Evolutionary conservation across 2,888 invertebrate species (phyloP).

Genomic region (Nephrocerus scutellatus): DNA sequence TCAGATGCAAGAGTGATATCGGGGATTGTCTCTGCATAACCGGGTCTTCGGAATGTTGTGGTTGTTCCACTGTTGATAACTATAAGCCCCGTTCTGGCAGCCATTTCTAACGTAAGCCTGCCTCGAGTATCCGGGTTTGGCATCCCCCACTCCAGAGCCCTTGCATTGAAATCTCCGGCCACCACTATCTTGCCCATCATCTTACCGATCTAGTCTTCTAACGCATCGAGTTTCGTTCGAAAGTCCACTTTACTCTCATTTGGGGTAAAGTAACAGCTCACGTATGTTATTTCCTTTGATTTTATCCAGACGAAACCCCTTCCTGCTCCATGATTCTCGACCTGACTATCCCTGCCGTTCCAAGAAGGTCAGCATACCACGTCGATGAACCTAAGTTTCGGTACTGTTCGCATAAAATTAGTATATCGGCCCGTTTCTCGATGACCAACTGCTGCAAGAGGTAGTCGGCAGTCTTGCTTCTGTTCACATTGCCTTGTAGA

Average conservation of each 20-base stretch:
- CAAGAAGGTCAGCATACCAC: no score
- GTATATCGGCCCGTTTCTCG: no score
- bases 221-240: neutral
- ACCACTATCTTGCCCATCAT: neutral
- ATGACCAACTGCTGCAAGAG: no score
- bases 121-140: constrained; percentile 11
- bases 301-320: no score
- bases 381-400: no score
- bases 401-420: no score
- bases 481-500: no score
- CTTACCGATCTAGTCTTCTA: neutral
- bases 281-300: no score
- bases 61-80: constrained; percentile 10
- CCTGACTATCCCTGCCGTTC: no score
- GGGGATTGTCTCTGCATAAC: constrained; percentile 11
- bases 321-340: no score
- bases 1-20: constrained; percentile 13
- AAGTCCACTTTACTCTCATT: constrained; percentile 2
- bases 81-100: constrained; percentile 10
- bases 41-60: constrained; percentile 13
- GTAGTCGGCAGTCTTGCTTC: no score
- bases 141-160: constrained; percentile 9
- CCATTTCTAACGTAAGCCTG: constrained; percentile 16
- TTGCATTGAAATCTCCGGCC: constrained; percentile 7
- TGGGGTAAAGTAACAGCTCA: constrained; percentile 2